Conservation (phyloP, 2,888 invertebrate genomes). For the Pseudanteris insignis region DNA sequence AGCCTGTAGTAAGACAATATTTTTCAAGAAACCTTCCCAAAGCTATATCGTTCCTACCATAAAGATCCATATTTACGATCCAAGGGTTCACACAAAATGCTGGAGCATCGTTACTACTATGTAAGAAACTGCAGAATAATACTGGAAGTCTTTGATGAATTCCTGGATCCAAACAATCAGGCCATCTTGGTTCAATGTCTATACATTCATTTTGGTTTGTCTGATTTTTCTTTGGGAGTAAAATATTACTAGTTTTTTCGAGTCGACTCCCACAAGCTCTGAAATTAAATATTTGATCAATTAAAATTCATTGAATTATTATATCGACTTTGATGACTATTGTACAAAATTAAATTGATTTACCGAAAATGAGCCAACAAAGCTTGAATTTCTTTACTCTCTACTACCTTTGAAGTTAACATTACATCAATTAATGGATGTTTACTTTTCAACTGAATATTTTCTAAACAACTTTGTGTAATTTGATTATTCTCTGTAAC, state of each 20-base stretch:
- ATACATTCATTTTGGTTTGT: constrained; percentile 16
- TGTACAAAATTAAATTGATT: constrained; percentile 1
- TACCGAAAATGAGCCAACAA: constrained; percentile 78
- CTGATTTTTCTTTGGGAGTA: constrained; percentile 42
- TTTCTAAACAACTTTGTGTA: constrained; percentile 43
- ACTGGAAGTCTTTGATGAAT: constrained; percentile 89
- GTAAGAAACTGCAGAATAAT: constrained; percentile 87
- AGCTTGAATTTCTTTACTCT: constrained; percentile 75
- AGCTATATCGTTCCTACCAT: constrained; percentile 94
- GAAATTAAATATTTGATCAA: constrained; percentile 4
- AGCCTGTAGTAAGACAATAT: constrained; percentile 88
- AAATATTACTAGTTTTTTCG: constrained; percentile 51
- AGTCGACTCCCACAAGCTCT: constrained; percentile 81
- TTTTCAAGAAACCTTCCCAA: constrained; percentile 92
- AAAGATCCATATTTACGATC: constrained; percentile 94
- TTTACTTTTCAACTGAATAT: constrained; percentile 68
- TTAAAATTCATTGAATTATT: background rate
- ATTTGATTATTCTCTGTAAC: constrained; percentile 31
- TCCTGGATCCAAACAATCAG: constrained; percentile 80
- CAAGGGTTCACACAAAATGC: constrained; percentile 91
- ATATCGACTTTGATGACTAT: background rate
- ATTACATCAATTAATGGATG: constrained; percentile 81
- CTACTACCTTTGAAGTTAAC: constrained; percentile 72
- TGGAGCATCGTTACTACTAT: constrained; percentile 74
- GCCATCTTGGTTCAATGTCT: constrained; percentile 37